Evolutionary conservation across 1,140 invertebrate genomes (phyloP), one percentile per base, ranked within the genome.

Genomic region (Asobara japonica): DNA sequence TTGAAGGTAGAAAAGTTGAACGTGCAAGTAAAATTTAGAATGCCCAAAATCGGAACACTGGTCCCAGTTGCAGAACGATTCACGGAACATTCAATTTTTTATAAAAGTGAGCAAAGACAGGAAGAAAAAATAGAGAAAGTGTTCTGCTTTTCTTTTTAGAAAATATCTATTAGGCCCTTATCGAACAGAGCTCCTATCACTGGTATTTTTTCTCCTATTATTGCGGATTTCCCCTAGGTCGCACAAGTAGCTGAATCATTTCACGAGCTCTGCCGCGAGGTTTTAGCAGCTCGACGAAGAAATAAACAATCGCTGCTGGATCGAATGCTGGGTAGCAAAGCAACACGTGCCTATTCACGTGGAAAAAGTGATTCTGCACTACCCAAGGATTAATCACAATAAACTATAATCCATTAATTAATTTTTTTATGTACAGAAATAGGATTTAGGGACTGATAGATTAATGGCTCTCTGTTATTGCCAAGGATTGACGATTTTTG

Each of bases 311-410:
- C 94, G 25, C 87, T 94, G 1, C 82, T 94, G 30, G 92, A 94
- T 74, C 88, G 95, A 73, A 95, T 96, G 91, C 84, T 94, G 13
- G 93, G 93, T 78, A 89, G 90, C n/a, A 91, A 91, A 36, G 91
- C 91, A 70, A 82, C 89, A 65, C 85, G 91, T 70, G 91, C 92
- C 30, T 96, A 96, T 83, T 93, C 92, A 11, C 86, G 94, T 51
- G 95, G 94, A 16, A 96, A 96, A 87, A 96, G 94, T 83, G 94
- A 95, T 79, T 94, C 92, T 76, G 93, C 93, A 36, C 85, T 95
- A 76, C 94, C 94, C 16, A 95, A 95, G 86, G 93, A 94, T 84
- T 93, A 90, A 91, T 36, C 11, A 71, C 38, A 67, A 29, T 16
- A 51, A 33, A 20, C n/a, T 66, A 20, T 25, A 11, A 31, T 48